Evolutionary conservation across 2,113 vertebrate genomes (phyloP), one percentile per base, ranked within the genome.

Genomic region (Apodemus speciosus): DNA sequence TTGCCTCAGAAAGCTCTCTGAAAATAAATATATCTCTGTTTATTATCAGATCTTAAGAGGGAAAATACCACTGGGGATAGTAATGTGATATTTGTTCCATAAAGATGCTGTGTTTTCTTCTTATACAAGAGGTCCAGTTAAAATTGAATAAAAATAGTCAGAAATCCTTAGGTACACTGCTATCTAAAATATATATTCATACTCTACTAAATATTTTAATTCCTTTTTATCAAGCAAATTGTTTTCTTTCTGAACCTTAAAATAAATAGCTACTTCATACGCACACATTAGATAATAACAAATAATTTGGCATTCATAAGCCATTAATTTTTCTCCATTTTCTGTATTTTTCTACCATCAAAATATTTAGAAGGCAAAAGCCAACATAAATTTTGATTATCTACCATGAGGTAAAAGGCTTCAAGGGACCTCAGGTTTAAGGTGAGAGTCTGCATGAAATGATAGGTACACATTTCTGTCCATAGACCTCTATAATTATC

Each of bases 91-190:
- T 97, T 97, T 92, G 51, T 86, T 93, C 92, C 40, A 76, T 95
- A 95, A 96, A 51, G 94, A 96, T 97, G 80, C 13, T 95, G 58
- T 94, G 69, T 96, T 69, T 25, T 64, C 6, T 69, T 84, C 56
- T 75, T 69, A 11, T n/a, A 72, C 30, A 95, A 95, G 94, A 89
- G 80, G 86, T 88, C 93, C 51, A 83, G 85, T 96, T 93, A 95
- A 83, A 96, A 79, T 81, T 95, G 76, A 96, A 96, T 95, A 97
- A 96, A 62, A 94, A 95, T 94, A 96, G 73, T 56, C 83, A 20
- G 93, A 95, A 96, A 96, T 97, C 75, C 90, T 95, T 91, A 89
- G 79, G 94, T 68, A 73, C 89, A 90, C 20, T 0, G 0, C 66
- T 77, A 89, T 90, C 77, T 95, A 62, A 95, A 87, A 69, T 95